Evolutionary conservation across 2,888 invertebrate species (phyloP).

Genomic region (Drosophila mayaguana): DNA sequence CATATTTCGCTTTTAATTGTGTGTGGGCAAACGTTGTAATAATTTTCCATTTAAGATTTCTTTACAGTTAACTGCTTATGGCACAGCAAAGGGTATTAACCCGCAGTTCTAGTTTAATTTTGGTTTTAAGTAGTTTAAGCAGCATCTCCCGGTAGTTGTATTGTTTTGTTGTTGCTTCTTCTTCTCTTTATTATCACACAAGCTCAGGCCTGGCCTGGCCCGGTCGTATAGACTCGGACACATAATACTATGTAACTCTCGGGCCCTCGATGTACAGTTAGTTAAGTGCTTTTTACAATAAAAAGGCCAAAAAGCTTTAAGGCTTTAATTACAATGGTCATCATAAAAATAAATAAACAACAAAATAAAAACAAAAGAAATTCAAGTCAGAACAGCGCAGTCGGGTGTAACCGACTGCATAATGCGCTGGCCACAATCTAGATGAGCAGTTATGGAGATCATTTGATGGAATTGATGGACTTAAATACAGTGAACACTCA

Average conservation of each 20-base stretch:
- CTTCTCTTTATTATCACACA: slow-evolving; percentile 23
- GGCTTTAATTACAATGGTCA: slow-evolving; percentile 67
- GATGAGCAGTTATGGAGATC: not conserved
- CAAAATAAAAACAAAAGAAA: not conserved
- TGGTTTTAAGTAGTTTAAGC: not conserved
- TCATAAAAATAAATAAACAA: slow-evolving; percentile 30
- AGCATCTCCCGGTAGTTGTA: not conserved
- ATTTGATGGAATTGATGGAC: not conserved
- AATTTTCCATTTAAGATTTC: not conserved
- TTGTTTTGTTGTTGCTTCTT: not conserved
- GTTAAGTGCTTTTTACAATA: slow-evolving; percentile 52
- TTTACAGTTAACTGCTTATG: slow-evolving; percentile 8
- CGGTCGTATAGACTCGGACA: not conserved
- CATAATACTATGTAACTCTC: slow-evolving; percentile 21
- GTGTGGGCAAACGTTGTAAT: slow-evolving; percentile 1
- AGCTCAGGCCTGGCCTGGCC: slow-evolving; percentile 1
- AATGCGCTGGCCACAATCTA: not conserved
- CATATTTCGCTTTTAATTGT: not conserved
- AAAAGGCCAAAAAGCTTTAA: slow-evolving; percentile 46
- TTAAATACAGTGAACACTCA: not conserved
- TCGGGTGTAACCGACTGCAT: not conserved
- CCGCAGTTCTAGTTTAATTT: slow-evolving; percentile 8
- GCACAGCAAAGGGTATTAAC: slow-evolving; percentile 33
- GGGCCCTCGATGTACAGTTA: slow-evolving; percentile 45
- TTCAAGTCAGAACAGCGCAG: not conserved